phyloP scores from a whole-genome alignment of 2,888 invertebrate species.

The Rapana venosa region DNA sequence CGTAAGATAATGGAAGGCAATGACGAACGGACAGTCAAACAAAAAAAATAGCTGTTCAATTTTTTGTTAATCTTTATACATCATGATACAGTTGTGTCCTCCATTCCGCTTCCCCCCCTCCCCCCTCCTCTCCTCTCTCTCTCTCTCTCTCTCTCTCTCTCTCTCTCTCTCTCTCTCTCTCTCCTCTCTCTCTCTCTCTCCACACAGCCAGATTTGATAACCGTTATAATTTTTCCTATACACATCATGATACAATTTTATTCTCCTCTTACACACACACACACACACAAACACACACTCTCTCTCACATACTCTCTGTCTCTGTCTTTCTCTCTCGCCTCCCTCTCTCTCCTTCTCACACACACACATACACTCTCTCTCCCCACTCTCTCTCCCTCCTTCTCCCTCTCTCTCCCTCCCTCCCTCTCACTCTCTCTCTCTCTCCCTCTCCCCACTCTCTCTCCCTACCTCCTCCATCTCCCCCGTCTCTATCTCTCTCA shows the following conservation, averaged over 20 bases:
- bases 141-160: conserved; percentile 35
- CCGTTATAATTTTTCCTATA: too few species aligned
- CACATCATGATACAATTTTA: too few species aligned
- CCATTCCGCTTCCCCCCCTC: background rate
- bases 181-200: conserved; percentile 37
- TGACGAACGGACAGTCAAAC: background rate
- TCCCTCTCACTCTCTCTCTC: too few species aligned
- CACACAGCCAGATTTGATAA: background rate
- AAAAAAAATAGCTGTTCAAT: background rate
- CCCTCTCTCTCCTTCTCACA: too few species aligned
- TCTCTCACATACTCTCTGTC: background rate
- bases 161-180: conserved; percentile 41
- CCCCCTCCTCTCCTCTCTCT: background rate
- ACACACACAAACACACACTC: too few species aligned
- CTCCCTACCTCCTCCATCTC: too few species aligned
- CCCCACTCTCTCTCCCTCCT: too few species aligned
- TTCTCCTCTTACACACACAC: too few species aligned
- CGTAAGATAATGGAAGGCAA: background rate
- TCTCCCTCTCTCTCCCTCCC: too few species aligned
- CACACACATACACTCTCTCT: too few species aligned
- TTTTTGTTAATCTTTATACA: background rate
- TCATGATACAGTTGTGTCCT: background rate
- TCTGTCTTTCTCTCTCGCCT: background rate
- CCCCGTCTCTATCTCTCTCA: too few species aligned
- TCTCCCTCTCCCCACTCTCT: too few species aligned